Conservation (phyloP, 2,113 vertebrate genomes). For the Hiodon tergisus region DNA sequence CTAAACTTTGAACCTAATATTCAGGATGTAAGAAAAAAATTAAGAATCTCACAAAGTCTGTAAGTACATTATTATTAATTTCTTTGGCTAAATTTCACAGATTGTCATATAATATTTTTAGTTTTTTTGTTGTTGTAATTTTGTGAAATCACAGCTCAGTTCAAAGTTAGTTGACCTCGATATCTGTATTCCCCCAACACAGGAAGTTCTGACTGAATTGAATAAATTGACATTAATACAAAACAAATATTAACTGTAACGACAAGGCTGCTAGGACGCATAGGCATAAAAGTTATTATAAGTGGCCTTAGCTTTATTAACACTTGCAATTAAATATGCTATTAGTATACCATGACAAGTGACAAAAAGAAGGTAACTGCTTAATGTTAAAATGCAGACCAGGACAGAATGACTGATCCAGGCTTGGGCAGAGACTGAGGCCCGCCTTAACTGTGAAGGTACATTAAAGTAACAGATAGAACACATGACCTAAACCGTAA, state of each 20-base stretch:
- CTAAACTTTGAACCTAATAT: neutral
- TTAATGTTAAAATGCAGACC: neutral
- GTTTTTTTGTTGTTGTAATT: neutral
- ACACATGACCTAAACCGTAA: no score
- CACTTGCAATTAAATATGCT: neutral
- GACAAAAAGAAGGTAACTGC: neutral
- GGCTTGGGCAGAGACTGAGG: neutral
- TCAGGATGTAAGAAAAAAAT: neutral
- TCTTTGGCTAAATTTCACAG: no score
- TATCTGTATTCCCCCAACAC: neutral
- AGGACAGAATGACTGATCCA: neutral
- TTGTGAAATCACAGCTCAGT: neutral
- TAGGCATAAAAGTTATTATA: neutral
- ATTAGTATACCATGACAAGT: neutral
- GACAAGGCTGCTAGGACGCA: neutral
- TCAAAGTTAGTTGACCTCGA: neutral
- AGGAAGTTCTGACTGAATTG: conserved; percentile 1
- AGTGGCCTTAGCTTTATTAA: no score
- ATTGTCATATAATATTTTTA: neutral
- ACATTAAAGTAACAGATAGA: neutral
- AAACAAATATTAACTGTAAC: neutral
- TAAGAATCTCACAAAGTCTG: neutral
- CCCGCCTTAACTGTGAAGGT: neutral
- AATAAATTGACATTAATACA: neutral
- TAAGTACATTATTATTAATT: neutral